Evolutionary conservation across 2,888 invertebrate genomes (phyloP).

Genomic region (Hydroisotoma schaefferi): DNA sequence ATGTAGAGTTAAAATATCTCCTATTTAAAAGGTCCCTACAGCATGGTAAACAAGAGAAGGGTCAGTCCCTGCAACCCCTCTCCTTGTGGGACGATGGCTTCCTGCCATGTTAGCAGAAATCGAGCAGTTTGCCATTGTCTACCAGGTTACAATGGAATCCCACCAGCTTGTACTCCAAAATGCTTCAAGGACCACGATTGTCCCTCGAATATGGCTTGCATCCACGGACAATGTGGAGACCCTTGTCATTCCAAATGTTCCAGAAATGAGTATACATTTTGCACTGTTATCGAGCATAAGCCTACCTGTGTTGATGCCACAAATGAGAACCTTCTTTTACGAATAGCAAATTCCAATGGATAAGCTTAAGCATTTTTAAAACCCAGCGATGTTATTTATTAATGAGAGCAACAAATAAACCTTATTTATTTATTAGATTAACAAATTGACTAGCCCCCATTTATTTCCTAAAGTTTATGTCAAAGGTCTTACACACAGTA

Average conservation of each 20-base stretch:
- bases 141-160: conserved; percentile 45
- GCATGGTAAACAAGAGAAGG: conserved; percentile 45
- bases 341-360: conserved; percentile 29
- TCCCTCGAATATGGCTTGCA: conserved; percentile 44
- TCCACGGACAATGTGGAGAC: conserved; percentile 46
- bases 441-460: too few species aligned
- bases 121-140: conserved; percentile 47
- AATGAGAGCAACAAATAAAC: too few species aligned
- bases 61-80: conserved; percentile 46
- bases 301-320: conserved; percentile 48
- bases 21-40: conserved; percentile 40
- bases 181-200: conserved; percentile 47
- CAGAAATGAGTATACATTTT: conserved; percentile 47
- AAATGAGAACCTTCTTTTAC: conserved; percentile 41
- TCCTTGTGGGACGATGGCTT: conserved; percentile 48
- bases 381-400: too few species aligned
- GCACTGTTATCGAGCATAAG: conserved; percentile 39
- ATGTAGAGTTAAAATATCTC: background rate
- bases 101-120: conserved; percentile 43
- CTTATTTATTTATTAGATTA: too few species aligned
- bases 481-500: too few species aligned
- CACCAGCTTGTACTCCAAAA: conserved; percentile 48
- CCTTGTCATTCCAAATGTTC: conserved; percentile 47
- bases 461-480: too few species aligned
- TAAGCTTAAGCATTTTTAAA: too few species aligned